Conservation (phyloP, 23 tunicate genomes). For the Botrylloides violaceus region DNA sequence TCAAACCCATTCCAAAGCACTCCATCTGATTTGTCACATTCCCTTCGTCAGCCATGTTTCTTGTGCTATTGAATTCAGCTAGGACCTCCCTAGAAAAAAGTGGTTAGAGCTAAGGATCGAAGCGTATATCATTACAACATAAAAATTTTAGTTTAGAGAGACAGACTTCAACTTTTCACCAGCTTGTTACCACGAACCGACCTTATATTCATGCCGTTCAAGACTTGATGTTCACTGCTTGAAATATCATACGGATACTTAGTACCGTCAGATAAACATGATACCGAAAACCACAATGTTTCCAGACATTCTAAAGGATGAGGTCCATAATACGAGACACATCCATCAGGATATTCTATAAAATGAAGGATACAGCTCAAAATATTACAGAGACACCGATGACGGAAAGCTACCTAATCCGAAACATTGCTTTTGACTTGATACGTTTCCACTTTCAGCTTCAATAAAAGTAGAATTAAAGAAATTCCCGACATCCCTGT, state of each 20-base stretch:
- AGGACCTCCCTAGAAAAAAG: slow-evolving; percentile 5
- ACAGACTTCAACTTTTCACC: background rate
- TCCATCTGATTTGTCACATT: background rate
- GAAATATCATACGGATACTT: slow-evolving; percentile 4
- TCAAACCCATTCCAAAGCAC: slow-evolving; percentile 30
- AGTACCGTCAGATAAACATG: slow-evolving; percentile 1
- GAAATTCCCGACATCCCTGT: background rate
- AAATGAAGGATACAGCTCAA: background rate
- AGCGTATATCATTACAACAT: too few species aligned
- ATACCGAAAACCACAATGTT: slow-evolving; percentile 9
- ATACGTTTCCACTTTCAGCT: slow-evolving; percentile 9
- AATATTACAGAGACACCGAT: too few species aligned
- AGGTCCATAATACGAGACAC: background rate
- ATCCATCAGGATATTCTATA: slow-evolving; percentile 9
- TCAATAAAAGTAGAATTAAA: background rate
- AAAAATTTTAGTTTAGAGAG: background rate
- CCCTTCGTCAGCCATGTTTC: background rate
- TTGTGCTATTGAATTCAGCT: slow-evolving; percentile 17
- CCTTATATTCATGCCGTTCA: slow-evolving; percentile 14
- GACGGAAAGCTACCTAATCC: slow-evolving; percentile 4
- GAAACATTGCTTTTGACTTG: slow-evolving; percentile 13
- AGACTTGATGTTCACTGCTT: background rate
- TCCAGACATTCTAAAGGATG: slow-evolving; percentile 19
- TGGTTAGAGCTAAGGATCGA: too few species aligned
- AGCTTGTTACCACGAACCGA: background rate